Conservation (phyloP, 2,888 invertebrate genomes). For the Caenorhabditis macrosperma region DNA sequence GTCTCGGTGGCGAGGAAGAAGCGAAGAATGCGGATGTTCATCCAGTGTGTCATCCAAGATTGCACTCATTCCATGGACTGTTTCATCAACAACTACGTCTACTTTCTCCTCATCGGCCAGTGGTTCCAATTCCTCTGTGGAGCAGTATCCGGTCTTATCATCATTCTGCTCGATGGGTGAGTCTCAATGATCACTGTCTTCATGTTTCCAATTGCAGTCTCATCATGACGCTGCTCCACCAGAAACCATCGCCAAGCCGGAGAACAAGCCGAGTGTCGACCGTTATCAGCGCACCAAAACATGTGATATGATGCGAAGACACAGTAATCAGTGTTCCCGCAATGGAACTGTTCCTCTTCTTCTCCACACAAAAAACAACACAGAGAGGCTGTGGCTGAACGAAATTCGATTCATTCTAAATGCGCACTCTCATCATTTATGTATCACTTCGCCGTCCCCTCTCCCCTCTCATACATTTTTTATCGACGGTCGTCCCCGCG, state of each 20-base stretch:
- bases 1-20: constrained; percentile 20
- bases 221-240: neutral
- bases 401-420: constrained; percentile 58
- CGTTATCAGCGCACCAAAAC: neutral
- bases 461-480: constrained; percentile 48
- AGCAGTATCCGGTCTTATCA: constrained; percentile 41
- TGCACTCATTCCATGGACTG: constrained; percentile 49
- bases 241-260: neutral
- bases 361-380: neutral
- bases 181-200: no score
- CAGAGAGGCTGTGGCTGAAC: neutral
- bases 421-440: constrained; percentile 52
- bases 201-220: neutral
- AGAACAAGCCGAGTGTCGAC: neutral
- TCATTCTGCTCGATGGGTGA: constrained; percentile 39
- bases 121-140: constrained; percentile 57
- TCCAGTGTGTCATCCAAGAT: constrained; percentile 50
- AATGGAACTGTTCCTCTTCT: no score
- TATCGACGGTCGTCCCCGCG: constrained; percentile 24
- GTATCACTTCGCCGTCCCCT: constrained; percentile 41
- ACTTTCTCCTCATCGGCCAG: constrained; percentile 25
- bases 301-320: neutral
- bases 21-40: constrained; percentile 41
- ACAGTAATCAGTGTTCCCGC: neutral
- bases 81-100: constrained; percentile 43